A percentile compares a stretch with the other conserved stretches of the same genome.
These are phyloP conservation scores for Eremophila alpestris DNA, from an alignment of 2,797 vertebrate species.

Conservation along the genomic window DNA sequence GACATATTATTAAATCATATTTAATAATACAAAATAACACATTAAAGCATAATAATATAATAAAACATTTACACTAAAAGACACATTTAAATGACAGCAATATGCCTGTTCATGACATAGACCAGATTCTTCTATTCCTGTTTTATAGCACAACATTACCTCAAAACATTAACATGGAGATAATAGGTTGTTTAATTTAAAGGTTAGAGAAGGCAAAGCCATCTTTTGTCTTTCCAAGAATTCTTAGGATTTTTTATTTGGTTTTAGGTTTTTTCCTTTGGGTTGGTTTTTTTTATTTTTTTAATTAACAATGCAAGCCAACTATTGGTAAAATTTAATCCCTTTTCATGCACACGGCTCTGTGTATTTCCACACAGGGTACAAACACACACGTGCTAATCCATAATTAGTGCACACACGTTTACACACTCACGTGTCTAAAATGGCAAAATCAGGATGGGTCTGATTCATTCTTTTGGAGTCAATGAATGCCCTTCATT, in stretches of 20 bases:
- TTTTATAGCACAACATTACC: constrained; percentile 24
- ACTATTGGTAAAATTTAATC: background rate
- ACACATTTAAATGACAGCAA: background rate
- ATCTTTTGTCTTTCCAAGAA: background rate
- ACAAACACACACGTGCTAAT: background rate
- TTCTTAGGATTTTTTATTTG: background rate
- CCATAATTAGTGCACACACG: background rate
- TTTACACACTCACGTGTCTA: background rate
- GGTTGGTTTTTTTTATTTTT: background rate
- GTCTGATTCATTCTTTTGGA: background rate
- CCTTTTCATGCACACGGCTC: background rate
- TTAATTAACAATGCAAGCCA: background rate
- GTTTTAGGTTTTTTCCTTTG: background rate
- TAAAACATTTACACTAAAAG: background rate
- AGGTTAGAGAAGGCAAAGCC: background rate
- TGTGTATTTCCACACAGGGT: background rate
- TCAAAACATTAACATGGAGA: constrained; percentile 17
- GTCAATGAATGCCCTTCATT: background rate
- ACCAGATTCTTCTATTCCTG: background rate
- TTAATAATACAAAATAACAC: background rate
- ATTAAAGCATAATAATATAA: background rate
- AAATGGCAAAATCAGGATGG: background rate
- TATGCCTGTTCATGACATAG: background rate
- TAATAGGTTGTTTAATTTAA: constrained; percentile 14
- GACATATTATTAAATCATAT: background rate